phyloP scores from a whole-genome alignment of 2,888 invertebrate species.

The Monoplex corrugatus region DNA sequence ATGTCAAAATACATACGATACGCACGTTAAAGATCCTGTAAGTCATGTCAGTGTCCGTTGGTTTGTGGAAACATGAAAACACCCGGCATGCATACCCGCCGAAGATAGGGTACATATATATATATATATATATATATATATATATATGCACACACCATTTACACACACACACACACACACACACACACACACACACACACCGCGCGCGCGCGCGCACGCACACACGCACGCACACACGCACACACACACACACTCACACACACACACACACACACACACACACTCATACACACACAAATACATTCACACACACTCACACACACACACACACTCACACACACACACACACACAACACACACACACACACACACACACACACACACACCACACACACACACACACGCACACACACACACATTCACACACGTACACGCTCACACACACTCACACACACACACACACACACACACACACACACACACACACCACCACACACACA shows the following conservation, averaged over 20 bases:
- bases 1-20: too few relatives aligned
- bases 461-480: not conserved
- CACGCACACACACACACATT: not conserved
- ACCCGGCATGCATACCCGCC: not conserved
- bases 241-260: not conserved
- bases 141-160: not conserved
- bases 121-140: not conserved
- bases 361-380: not conserved
- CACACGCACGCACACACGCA: not conserved
- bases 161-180: not conserved
- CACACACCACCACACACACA: not conserved
- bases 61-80: too few relatives aligned
- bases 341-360: constrained; percentile 24
- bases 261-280: not conserved
- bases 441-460: constrained; percentile 7
- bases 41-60: too few relatives aligned
- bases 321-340: not conserved
- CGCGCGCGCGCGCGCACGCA: not conserved
- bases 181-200: not conserved
- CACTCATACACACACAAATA: not conserved
- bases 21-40: too few relatives aligned
- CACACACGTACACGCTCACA: not conserved
- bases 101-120: not conserved
- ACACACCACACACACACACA: not conserved
- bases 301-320: not conserved